Evolutionary conservation across 2,888 invertebrate genomes (phyloP).

Genomic region (Leptopilina myrica): DNA sequence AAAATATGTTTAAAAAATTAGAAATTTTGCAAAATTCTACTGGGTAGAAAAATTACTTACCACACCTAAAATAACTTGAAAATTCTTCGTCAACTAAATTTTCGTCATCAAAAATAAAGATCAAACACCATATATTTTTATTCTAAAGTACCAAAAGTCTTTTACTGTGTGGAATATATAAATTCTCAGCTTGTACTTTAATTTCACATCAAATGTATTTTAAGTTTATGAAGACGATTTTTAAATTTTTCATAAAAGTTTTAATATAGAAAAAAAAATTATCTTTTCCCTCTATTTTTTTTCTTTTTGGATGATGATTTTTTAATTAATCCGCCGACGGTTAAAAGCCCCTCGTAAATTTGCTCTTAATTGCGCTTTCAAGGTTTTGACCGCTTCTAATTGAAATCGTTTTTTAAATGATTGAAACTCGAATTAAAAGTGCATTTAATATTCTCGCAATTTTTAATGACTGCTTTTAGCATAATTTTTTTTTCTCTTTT

Average conservation of each 20-base stretch:
- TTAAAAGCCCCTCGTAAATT: slow-evolving; percentile 9
- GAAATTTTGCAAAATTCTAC: too few relatives aligned
- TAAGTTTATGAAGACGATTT: too few relatives aligned
- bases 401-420: slow-evolving; percentile 8
- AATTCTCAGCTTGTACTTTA: too few relatives aligned
- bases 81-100: neutral
- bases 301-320: neutral
- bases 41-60: too few relatives aligned
- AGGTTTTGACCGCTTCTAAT: slow-evolving; percentile 14
- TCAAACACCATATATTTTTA: neutral
- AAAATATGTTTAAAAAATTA: too few relatives aligned
- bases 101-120: neutral
- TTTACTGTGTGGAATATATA: neutral
- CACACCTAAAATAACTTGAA: too few relatives aligned
- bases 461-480: slow-evolving; percentile 15
- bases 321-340: slow-evolving; percentile 13
- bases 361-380: slow-evolving; percentile 4
- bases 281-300: too few relatives aligned
- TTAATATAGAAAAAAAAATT: too few relatives aligned
- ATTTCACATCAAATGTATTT: too few relatives aligned
- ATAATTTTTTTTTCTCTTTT: neutral
- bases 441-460: slow-evolving; percentile 10
- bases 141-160: neutral
- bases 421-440: slow-evolving; percentile 15
- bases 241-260: too few relatives aligned